phyloP scores from a whole-genome alignment of 2,113 vertebrate genomes.

The Sorex fumeus region DNA sequence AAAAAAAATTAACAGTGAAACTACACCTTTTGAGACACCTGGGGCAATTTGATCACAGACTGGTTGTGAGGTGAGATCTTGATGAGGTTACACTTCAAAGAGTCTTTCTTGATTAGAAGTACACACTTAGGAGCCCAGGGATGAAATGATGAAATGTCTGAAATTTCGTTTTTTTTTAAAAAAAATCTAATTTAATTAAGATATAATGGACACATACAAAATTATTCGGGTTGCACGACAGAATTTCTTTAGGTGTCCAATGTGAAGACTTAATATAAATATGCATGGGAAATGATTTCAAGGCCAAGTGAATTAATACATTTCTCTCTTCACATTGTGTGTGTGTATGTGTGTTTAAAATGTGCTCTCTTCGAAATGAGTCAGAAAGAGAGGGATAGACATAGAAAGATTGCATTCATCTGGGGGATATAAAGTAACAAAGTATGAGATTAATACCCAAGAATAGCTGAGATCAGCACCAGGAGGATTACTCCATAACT shows the following conservation, averaged over 20 bases:
- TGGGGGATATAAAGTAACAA: no score
- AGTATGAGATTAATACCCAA: no score
- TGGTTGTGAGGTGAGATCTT: background rate
- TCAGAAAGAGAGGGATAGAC: no score
- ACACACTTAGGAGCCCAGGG: background rate
- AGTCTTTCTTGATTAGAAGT: background rate
- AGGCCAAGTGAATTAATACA: background rate
- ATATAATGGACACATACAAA: background rate
- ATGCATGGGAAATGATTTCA: background rate
- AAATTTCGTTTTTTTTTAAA: background rate
- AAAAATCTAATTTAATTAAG: background rate
- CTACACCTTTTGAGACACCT: background rate
- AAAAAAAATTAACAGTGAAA: constrained; percentile 3
- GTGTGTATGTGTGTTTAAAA: no score
- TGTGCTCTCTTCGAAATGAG: no score
- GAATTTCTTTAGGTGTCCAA: background rate
- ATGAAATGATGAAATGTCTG: background rate
- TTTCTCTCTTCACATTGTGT: background rate
- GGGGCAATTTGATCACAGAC: background rate
- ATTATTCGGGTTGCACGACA: background rate
- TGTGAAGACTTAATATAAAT: background rate
- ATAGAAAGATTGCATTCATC: no score
- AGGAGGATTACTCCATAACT: no score
- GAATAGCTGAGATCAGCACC: no score
- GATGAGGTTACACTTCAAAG: background rate